Base-by-base conservation (phyloP, 2,888 invertebrate genomes). In the Drosophila atripex region DNA sequence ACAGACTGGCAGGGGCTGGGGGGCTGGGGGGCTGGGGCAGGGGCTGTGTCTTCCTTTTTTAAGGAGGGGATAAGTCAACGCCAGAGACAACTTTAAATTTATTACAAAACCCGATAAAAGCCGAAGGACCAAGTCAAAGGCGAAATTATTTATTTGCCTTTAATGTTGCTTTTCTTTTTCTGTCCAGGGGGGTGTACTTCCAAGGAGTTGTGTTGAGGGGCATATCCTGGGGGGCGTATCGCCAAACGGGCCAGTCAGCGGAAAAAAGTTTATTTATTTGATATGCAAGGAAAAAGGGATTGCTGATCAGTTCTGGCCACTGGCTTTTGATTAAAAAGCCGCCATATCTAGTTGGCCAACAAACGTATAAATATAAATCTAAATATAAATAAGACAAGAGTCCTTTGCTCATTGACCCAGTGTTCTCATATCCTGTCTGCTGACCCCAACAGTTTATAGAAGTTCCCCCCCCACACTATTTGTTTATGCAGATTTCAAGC, bases 111-210 rank as follows among this genome's bases (percentile, higher is more conserved):
- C 75, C 77, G 66, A 73, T 66, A 64, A 78, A 39, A 39, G 30
- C 63, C 65, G 47, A 52, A 45, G 64, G 66, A 53, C 51, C 49
- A 18, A 54, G 32, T 18, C 52, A 71, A 80, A 78, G 66, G 18
- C 58, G 49, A 54, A 70, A 70, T 85, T 85, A 85, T 85, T 79
- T 85, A 82, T 82, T 77, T 77, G 59, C 41, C 56, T 28, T 53
- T 50, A 38, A 66, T 53, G 64, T 74, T 32, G 18, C 14, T 16
- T 23, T 9, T n/a, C 14, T 11, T 28, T 35, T 30, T 21, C 9
- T 7, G 8, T 28, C 28, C 28, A 7, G 7, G 28, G 28, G 12
- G 52, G 5, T 3, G 9, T n/a, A n/a, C 28, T 25, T 12, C 38
- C 23, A 74, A 71, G 28, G 28, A 28, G 28, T 28, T 28, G 8